Evolutionary conservation across 2,888 invertebrate species (phyloP), one percentile per base, ranked within the genome.

Genomic region (Blomia tropicalis): DNA sequence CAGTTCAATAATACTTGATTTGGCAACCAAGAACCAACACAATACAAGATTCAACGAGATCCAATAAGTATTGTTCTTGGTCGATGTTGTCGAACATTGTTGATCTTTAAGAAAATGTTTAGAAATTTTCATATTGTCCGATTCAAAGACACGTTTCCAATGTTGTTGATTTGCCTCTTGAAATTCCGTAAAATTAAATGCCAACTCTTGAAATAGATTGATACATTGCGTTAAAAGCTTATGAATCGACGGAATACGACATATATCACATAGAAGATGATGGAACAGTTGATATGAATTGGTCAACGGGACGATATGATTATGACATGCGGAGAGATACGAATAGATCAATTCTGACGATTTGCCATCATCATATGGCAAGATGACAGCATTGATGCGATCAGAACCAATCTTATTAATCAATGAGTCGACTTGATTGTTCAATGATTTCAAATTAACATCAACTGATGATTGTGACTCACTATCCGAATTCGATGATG

Each of bases 191-290:
- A n/a, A 19, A n/a, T 14, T 31, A n/a, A n/a, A 3, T n/a, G 29
- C 25, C 11, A 56, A 11, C 11, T 56, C 56, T 23, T 31, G 31
- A 22, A 56, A 56, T 3, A 56, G 29, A 36, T 19, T 36, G n/a
- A 36, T 56, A 17, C 29, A 56, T 36, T 27, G 25, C 2, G 56
- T 36, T 27, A 56, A 14, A 3, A 56, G 14, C 14, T 23, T 14
- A 25, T 56, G 56, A 25, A 56, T 56, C 11, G 56, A 31, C 29
- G 56, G 56, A 56, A 56, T 56, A 23, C 31, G 29, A 25, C 56
- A 56, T 31, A 56, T 56, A 56, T 56, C 56, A 56, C 56, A 56
- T n/a, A 56, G 31, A n/a, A 56, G 27, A 3, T 36, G 56, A 36
- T 36, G 31, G 23, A 56, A 56, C 11, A 56, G 56, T 19, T 29